A percentile compares a stretch with the other conserved stretches of the same genome.
These are phyloP conservation scores for Heteromurus nitidus DNA, from an alignment of 2,888 invertebrate genomes.

Conservation along the genomic window DNA sequence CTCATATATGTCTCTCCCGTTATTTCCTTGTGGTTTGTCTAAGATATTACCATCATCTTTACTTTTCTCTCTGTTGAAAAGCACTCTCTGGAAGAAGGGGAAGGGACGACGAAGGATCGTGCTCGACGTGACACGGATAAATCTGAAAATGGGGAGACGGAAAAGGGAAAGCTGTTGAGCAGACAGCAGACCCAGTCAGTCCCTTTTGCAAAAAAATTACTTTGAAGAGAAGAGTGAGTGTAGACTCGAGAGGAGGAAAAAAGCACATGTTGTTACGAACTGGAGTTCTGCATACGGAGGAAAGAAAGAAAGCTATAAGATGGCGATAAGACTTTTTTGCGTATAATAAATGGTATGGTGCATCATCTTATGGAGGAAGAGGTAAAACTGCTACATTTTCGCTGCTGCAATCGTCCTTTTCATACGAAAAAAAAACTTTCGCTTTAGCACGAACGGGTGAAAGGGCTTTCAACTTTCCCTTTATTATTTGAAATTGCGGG, in stretches of 20 bases:
- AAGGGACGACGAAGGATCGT: conserved; percentile 3
- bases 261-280: conserved; percentile 9
- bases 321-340: no score
- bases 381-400: neutral
- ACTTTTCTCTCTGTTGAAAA: no score
- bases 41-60: no score
- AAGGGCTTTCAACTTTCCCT: conserved; percentile 43
- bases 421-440: conserved; percentile 36
- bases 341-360: no score
- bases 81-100: neutral
- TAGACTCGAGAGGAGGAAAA: neutral
- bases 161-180: conserved; percentile 43
- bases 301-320: neutral
- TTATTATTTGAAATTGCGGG: conserved; percentile 45
- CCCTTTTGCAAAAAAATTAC: conserved; percentile 5
- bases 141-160: conserved; percentile 35
- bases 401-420: conserved; percentile 2
- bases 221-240: neutral
- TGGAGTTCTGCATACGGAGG: neutral
- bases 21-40: no score
- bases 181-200: no score
- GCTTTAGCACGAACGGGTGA: conserved; percentile 46
- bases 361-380: neutral
- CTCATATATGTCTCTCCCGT: conserved; percentile 11
- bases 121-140: conserved; percentile 55